Percentiles rank a stretch among this genome's conserved stretches.
These are phyloP conservation scores for Ectobius pallidus DNA, from an alignment of 2,888 invertebrate species.

Conservation along the genomic window DNA sequence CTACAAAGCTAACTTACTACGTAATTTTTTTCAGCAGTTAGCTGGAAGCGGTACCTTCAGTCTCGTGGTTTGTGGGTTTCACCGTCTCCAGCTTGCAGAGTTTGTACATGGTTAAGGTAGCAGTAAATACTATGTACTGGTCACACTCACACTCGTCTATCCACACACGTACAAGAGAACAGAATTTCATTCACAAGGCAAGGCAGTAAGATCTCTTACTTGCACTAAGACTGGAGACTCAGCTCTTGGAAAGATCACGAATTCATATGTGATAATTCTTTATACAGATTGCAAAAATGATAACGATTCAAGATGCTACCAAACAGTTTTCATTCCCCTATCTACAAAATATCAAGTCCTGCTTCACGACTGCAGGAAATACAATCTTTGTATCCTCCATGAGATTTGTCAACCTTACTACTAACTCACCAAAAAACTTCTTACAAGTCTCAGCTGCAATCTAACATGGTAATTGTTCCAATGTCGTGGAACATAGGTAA, in stretches of 20 bases:
- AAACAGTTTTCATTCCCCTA: slow-evolving; percentile 31
- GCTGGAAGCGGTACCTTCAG: slow-evolving; percentile 41
- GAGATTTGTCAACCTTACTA: slow-evolving; percentile 27
- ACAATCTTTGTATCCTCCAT: slow-evolving; percentile 27
- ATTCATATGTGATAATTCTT: slow-evolving; percentile 37
- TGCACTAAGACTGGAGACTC: slow-evolving; percentile 40
- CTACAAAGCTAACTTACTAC: slow-evolving; percentile 36
- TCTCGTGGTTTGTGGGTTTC: slow-evolving; percentile 27
- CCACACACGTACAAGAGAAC: slow-evolving; percentile 37
- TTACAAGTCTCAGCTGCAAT: slow-evolving; percentile 25
- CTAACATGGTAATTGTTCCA: slow-evolving; percentile 22
- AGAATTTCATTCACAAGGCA: slow-evolving; percentile 39
- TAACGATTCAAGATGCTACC: slow-evolving; percentile 38
- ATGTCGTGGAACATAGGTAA: slow-evolving; percentile 26
- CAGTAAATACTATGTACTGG: slow-evolving; percentile 22
- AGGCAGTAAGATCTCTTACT: slow-evolving; percentile 40
- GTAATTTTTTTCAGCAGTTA: slow-evolving; percentile 36
- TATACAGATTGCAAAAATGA: slow-evolving; percentile 36
- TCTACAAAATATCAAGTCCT: slow-evolving; percentile 38
- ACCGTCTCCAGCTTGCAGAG: slow-evolving; percentile 12
- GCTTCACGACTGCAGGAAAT: slow-evolving; percentile 33
- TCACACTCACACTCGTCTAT: slow-evolving; percentile 23
- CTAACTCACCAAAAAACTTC: slow-evolving; percentile 13
- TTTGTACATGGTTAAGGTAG: slow-evolving; percentile 32
- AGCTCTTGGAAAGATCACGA: slow-evolving; percentile 38